Evolutionary conservation across 2,113 vertebrate species (phyloP), one percentile per base, ranked within the genome.

Genomic region (Erinaceus europaeus): DNA sequence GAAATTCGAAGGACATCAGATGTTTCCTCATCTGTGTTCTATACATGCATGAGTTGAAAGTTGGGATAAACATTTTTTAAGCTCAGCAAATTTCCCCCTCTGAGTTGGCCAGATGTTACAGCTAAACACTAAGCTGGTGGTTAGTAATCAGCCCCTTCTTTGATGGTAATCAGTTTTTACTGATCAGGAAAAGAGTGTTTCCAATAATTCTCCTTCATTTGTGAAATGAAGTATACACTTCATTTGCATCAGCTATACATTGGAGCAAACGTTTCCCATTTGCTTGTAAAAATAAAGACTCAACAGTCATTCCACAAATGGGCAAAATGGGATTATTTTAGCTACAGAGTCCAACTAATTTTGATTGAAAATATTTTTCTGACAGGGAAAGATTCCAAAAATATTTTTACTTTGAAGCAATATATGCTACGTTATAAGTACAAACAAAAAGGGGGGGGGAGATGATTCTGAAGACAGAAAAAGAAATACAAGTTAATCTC

Each of bases 61-160:
- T 67, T 84, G 52, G 64, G 94, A 86, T 92, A 94, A 95, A 95
- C 93, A 94, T 79, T 91, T 95, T 79, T 86, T 90, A 92, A 89
- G 89, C 92, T 91, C 90, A 85, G 90, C 89, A 93, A 90, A 83
- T 89, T 93, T 86, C 78, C 79, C 61, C 72, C 79, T 91, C 53
- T 9, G 55, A 92, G 83, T 69, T 36, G 12, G 72, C 94, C 95
- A 95, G 95, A 96, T 95, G 94, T 95, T 94, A 55, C 1, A 12
- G 50, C 55, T 83, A 73, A 94, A 93, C 79, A 72, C 89, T 85
- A 80, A 92, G 88, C 91, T 67, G 52, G 91, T 91, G 79, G 93
- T 95, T 92, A 91, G 94, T 77, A 96, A 94, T 96, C 92, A 96
- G 82, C 23, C 83, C 88, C 90, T 89, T 90, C 92, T 94, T 96